phyloP scores from a whole-genome alignment of 2,113 vertebrate species.

The Hemicordylus capensis region DNA sequence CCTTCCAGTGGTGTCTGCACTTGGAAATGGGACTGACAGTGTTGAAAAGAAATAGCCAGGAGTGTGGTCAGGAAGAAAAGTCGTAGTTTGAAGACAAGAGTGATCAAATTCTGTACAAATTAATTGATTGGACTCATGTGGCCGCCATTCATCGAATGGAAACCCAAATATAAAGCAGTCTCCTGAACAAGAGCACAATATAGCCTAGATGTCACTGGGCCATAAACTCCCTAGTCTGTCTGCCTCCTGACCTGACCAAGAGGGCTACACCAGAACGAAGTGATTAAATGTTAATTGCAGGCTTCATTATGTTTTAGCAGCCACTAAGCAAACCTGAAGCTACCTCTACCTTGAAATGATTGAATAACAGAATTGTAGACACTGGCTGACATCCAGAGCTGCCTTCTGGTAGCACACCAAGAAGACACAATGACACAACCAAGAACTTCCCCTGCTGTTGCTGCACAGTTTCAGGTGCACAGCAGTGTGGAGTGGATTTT shows the following conservation, averaged over 20 bases:
- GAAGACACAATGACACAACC: too few species aligned
- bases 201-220: not conserved
- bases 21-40: slow-evolving; percentile 32
- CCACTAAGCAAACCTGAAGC: not conserved
- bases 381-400: too few species aligned
- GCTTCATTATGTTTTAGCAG: not conserved
- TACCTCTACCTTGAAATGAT: not conserved
- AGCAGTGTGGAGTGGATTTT: too few species aligned
- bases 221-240: not conserved
- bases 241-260: not conserved
- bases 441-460: too few species aligned
- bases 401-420: too few species aligned
- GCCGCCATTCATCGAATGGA: slow-evolving; percentile 49
- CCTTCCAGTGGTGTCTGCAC: slow-evolving; percentile 42
- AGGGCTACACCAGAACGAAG: not conserved
- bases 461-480: too few species aligned
- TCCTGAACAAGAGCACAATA: slow-evolving; percentile 47
- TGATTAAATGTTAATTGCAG: not conserved
- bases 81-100: slow-evolving; percentile 37
- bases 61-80: not conserved
- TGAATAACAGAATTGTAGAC: not conserved
- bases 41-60: slow-evolving; percentile 12
- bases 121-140: slow-evolving; percentile 52
- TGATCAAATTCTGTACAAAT: slow-evolving; percentile 46
- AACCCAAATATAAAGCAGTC: slow-evolving; percentile 53